Conservation (phyloP, 1,140 invertebrate genomes). For the Sesamia nonagrioides region DNA sequence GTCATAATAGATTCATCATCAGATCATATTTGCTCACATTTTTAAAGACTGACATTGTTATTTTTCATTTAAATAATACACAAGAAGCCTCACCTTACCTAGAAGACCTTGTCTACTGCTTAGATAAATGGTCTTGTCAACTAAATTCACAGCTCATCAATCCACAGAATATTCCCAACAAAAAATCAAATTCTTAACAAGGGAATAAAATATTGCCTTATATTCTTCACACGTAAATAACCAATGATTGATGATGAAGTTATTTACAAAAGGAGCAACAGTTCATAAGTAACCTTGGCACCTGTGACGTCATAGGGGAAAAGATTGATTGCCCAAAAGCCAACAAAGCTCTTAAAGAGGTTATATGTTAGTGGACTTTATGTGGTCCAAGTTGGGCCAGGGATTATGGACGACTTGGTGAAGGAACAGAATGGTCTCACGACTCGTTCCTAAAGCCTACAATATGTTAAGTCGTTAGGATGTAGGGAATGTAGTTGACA, state of each 20-base stretch:
- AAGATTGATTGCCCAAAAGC: conserved; percentile 36
- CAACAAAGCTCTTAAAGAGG: not conserved
- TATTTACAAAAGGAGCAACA: conserved; percentile 34
- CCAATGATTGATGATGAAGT: conserved; percentile 11
- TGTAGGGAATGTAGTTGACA: not conserved
- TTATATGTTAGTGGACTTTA: no score
- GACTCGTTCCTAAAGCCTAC: conserved; percentile 7
- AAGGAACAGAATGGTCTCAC: conserved; percentile 34
- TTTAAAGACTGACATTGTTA: no score
- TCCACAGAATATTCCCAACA: not conserved
- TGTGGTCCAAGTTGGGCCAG: not conserved
- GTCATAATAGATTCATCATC: no score
- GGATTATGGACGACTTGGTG: conserved; percentile 25
- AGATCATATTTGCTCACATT: no score
- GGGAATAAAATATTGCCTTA: conserved; percentile 14
- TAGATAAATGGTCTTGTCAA: not conserved
- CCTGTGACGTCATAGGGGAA: conserved; percentile 37
- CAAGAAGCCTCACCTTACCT: no score
- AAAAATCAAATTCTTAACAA: conserved; percentile 23
- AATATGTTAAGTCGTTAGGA: conserved; percentile 39
- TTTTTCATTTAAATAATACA: no score
- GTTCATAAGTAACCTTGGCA: conserved; percentile 38
- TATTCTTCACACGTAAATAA: conserved; percentile 13
- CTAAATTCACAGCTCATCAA: not conserved
- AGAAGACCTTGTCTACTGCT: no score